phyloP scores from a whole-genome alignment of 2,888 invertebrate genomes.

The Drosophila tripunctata region DNA sequence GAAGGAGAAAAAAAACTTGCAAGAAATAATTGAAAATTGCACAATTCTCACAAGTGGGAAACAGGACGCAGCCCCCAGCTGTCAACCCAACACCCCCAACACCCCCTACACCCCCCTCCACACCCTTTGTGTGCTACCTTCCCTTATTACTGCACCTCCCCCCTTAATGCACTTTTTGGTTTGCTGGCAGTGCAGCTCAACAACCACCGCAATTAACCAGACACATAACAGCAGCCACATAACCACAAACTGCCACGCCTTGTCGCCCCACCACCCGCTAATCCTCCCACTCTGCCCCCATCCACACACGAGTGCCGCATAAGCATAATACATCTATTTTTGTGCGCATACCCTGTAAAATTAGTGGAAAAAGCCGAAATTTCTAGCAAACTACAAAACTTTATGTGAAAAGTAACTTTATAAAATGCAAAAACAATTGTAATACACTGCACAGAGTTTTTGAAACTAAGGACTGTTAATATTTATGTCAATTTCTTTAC shows the following conservation, averaged over 20 bases:
- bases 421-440: too few relatives aligned
- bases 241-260: slow-evolving; percentile 45
- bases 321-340: slow-evolving; percentile 22
- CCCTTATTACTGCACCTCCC: background rate
- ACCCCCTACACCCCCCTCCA: background rate
- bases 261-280: background rate
- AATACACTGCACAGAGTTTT: too few relatives aligned
- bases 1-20: slow-evolving; percentile 60
- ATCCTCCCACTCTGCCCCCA: slow-evolving; percentile 3
- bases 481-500: too few relatives aligned
- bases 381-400: too few relatives aligned
- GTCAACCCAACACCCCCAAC: background rate
- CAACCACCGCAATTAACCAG: slow-evolving; percentile 76
- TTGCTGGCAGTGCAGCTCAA: slow-evolving; percentile 16
- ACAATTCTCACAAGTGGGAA: slow-evolving; percentile 82
- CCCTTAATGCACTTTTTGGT: background rate
- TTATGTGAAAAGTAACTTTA: too few relatives aligned
- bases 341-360: slow-evolving; percentile 41
- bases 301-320: slow-evolving; percentile 14
- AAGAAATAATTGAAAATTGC: slow-evolving; percentile 82
- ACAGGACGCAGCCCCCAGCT: slow-evolving; percentile 46
- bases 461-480: too few relatives aligned
- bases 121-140: background rate
- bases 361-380: too few relatives aligned
- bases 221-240: slow-evolving; percentile 46